Conservation (phyloP, 2,797 vertebrate species). For the Ctenopoma multispine region DNA sequence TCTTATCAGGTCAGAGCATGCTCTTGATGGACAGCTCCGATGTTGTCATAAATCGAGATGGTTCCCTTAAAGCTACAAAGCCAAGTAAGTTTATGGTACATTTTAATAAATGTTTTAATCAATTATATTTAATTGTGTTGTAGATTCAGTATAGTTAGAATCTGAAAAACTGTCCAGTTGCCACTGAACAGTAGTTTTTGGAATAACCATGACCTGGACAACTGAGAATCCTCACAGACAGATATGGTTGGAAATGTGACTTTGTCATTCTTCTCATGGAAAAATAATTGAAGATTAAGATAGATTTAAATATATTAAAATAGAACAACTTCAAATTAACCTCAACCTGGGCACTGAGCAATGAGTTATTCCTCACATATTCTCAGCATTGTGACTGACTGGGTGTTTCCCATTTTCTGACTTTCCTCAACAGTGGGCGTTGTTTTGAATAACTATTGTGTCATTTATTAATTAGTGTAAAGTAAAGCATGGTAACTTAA, state of each 20-base stretch:
- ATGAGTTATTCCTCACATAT: background rate
- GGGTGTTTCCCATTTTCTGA: background rate
- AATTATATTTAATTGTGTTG: background rate
- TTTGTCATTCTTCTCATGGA: background rate
- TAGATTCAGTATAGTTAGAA: background rate
- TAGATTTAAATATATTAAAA: too few species aligned
- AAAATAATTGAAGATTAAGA: background rate
- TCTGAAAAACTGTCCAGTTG: too few species aligned
- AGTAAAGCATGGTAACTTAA: background rate
- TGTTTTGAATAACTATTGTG: background rate
- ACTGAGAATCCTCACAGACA: too few species aligned
- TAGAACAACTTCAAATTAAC: background rate
- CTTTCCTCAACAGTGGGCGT: background rate
- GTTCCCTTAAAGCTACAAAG: slow-evolving; percentile 90
- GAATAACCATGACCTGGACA: too few species aligned
- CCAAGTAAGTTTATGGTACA: slow-evolving; percentile 77
- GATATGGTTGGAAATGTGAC: background rate
- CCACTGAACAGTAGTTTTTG: too few species aligned
- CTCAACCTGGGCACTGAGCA: background rate
- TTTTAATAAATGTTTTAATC: background rate
- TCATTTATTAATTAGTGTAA: background rate
- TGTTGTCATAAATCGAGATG: slow-evolving; percentile 94
- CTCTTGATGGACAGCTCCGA: slow-evolving; percentile 94
- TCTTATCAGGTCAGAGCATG: slow-evolving; percentile 93
- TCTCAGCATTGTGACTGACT: slow-evolving; percentile 10